Percentiles rank a stretch among this genome's conserved stretches.
phyloP scores from a whole-genome alignment of 2,888 invertebrate genomes.

The Lycocerus yunnanus region DNA sequence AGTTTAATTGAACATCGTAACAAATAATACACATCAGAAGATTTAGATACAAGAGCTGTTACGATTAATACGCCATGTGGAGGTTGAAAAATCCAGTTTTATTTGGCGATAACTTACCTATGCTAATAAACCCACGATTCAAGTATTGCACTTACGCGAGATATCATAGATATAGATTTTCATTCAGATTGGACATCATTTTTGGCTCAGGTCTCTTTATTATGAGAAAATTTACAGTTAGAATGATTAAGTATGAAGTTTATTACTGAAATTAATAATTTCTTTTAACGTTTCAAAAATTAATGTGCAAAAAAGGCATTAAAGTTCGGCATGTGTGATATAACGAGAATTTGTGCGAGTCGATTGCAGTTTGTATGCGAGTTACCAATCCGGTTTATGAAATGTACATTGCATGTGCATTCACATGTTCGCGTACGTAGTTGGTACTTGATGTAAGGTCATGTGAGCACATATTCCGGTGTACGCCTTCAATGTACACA shows the following conservation, averaged over 20 bases:
- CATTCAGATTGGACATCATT: not conserved
- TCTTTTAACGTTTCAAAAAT: slow-evolving; percentile 6
- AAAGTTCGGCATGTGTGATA: not conserved
- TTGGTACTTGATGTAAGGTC: slow-evolving; percentile 28
- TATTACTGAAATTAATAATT: slow-evolving; percentile 26
- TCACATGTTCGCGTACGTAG: slow-evolving; percentile 20
- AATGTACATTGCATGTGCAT: slow-evolving; percentile 23
- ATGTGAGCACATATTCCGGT: slow-evolving; percentile 33
- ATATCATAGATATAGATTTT: not conserved
- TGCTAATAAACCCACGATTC: not conserved
- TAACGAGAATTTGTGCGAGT: not conserved
- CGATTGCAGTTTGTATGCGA: slow-evolving; percentile 19
- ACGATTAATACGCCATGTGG: no score
- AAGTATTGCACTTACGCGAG: not conserved
- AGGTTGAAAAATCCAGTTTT: no score
- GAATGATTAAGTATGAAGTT: slow-evolving; percentile 21
- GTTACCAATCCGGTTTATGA: slow-evolving; percentile 31
- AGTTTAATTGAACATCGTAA: no score
- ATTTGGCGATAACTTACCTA: no score
- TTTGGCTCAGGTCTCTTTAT: not conserved
- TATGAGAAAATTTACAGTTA: slow-evolving; percentile 10
- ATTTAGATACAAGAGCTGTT: no score
- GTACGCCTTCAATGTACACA: slow-evolving; percentile 36
- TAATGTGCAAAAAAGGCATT: not conserved
- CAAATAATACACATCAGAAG: no score